Base-by-base conservation (phyloP, 2,888 invertebrate genomes). In the Cheiracanthium punctorium region DNA sequence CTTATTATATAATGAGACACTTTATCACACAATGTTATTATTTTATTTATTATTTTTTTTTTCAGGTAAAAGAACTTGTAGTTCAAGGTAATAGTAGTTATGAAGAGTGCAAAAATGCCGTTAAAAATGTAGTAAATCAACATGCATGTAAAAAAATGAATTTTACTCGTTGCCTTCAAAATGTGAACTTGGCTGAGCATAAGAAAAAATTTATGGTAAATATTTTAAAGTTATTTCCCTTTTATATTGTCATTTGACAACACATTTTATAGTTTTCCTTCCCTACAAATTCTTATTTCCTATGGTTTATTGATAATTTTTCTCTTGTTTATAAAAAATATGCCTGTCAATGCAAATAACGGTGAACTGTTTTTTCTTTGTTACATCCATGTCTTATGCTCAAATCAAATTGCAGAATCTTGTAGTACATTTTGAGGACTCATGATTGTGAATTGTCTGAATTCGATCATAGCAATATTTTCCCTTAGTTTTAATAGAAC, bases 1-100 rank as follows among this genome's bases (percentile, higher is more conserved):
- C n/a, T n/a, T n/a, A n/a, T n/a, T n/a, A n/a, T n/a, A n/a, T n/a
- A n/a, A n/a, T n/a, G n/a, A n/a, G n/a, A n/a, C n/a, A n/a, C n/a
- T n/a, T n/a, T n/a, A n/a, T n/a, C n/a, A n/a, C n/a, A n/a, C n/a
- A n/a, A n/a, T n/a, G n/a, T n/a, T n/a, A n/a, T n/a, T 20, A 7
- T 20, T 30, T 29, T 52, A 24, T 32, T 30, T 17, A n/a, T 43
- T 65, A 24, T 32, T 5, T n/a, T 82, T 24, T 41, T 70, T 87
- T 81, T 17, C 30, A 87, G 87, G 72, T 67, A 29, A 10, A 77
- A 28, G 28, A 37, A 28, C 28, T 87, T 7, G 89, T 86, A 17
- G 90, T 92, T 88, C 33, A 74, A 12, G 92, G 92, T 0, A 88
- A 87, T 4, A 90, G 91, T 77, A 89, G 91, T 81, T 80, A 88